Evolutionary conservation across 2,888 invertebrate genomes (phyloP), one percentile per base, ranked within the genome.

Genomic region (Folsomia manolachei): DNA sequence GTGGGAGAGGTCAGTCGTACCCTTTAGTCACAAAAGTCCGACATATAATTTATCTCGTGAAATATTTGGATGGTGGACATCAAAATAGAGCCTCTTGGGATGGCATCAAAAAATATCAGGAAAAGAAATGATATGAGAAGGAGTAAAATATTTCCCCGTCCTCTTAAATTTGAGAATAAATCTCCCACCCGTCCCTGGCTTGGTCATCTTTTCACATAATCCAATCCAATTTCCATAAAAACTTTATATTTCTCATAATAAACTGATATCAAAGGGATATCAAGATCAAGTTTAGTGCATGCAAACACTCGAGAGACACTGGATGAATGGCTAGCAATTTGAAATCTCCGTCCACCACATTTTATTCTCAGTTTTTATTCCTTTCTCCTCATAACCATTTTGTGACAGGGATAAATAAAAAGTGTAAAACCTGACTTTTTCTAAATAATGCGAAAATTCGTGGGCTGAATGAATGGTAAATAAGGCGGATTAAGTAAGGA

Each of bases 231-330:
- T n/a, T 56, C 56, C 56, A 56, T 56, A 56, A 56, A 56, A 56
- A 56, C 19, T 56, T 56, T 56, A 56, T 56, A 56, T 56, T n/a
- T 56, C n/a, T n/a, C 21, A 56, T 19, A 56, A 56, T 56, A 56
- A 56, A 56, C 56, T 56, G 56, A 56, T 56, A 56, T 56, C 56
- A 56, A 56, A 56, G 56, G 18, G 21, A 56, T 56, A 56, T 56
- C 56, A 56, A 56, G 56, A 56, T 56, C 56, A 56, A 56, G 19
- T 56, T 19, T 7, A 56, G 21, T 56, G 7, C 56, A 39, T 56
- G n/a, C 56, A 56, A 56, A 56, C 56, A 56, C 56, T 56, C 56
- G 19, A 56, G 56, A 19, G 56, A 18, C 7, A 19, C 7, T 4
- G n/a, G 56, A n/a, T 14, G 19, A 56, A 56, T 14, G 18, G 7